Conservation (phyloP, 2,113 vertebrate genomes). For the Ariopsis seemanni region DNA sequence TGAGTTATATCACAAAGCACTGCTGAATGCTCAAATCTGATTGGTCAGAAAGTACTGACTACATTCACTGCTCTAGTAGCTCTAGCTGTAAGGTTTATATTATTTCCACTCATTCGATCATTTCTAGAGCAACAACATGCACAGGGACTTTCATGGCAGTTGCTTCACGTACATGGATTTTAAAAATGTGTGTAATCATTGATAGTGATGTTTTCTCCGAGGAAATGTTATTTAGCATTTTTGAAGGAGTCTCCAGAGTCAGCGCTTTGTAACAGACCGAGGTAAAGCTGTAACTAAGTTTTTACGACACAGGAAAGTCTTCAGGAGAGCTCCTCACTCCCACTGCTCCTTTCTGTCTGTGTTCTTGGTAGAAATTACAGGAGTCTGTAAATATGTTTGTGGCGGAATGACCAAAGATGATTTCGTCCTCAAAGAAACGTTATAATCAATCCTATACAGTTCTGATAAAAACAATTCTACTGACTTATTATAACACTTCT, state of each 20-base stretch:
- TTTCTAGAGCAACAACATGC: background rate
- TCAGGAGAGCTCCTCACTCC: too few species aligned
- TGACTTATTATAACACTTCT: background rate
- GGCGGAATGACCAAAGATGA: too few species aligned
- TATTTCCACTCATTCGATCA: background rate
- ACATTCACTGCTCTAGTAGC: background rate
- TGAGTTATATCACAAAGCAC: background rate
- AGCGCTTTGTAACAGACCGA: background rate
- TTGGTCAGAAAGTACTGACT: background rate
- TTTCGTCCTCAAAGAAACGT: too few species aligned
- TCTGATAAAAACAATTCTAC: too few species aligned
- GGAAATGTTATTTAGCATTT: background rate
- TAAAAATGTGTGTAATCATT: background rate
- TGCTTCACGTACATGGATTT: background rate
- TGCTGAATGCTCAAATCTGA: background rate
- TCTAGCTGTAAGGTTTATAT: background rate
- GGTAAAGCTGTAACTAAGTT: background rate
- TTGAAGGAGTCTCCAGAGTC: background rate
- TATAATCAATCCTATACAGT: too few species aligned
- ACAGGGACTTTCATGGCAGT: background rate
- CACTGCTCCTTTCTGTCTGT: too few species aligned
- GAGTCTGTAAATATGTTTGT: too few species aligned
- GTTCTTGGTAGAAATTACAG: too few species aligned
- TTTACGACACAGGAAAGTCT: background rate
- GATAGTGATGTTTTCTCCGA: background rate